Evolutionary conservation across 2,113 vertebrate species (phyloP), one percentile per base, ranked within the genome.

Genomic region (Antechinus flavipes): DNA sequence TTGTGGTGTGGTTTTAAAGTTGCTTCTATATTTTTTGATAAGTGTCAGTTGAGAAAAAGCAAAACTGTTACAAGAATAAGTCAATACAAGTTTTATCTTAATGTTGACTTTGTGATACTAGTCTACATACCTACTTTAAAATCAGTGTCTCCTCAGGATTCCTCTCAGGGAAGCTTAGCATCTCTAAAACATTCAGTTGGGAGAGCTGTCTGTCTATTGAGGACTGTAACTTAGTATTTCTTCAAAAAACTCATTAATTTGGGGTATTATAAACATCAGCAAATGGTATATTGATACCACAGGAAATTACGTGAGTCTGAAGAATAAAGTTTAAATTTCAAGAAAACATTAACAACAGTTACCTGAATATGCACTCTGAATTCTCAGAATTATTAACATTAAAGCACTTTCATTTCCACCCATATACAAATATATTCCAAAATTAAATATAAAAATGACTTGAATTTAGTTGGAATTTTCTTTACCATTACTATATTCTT

Each of bases 271-370:
- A 42, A 49, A 49, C 7, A 23, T n/a, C 24, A 25, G 24, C 24
- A 12, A 54, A 22, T 42, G 19, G 8, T 42, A 42, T 84, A 42
- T 42, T 42, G 16, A 19, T 16, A 84, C 6, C 5, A 42, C 16
- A 22, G 68, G 68, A 42, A 76, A 84, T 84, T 56, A 94, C 90
- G 49, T 58, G 11, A 10, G 55, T 94, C 68, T 94, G 92, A 46
- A 96, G 42, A 53, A 8, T 84, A 91, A 95, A 95, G 23, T 96
- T 6, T 76, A 90, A 53, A 42, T 27, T 94, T 54, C 95, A 93
- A 7, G 92, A 52, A 58, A 96, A 52, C 54, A 47, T 27, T 90
- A 56, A 7, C 24, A 49, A 24, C 23, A 53, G 11, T 94, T 94
- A 93, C 52, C 90, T 46, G 49, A 76, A 5, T 76, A 7, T 76